Evolutionary conservation across 2,797 vertebrate species (phyloP).

Genomic region (Vipera ursinii): DNA sequence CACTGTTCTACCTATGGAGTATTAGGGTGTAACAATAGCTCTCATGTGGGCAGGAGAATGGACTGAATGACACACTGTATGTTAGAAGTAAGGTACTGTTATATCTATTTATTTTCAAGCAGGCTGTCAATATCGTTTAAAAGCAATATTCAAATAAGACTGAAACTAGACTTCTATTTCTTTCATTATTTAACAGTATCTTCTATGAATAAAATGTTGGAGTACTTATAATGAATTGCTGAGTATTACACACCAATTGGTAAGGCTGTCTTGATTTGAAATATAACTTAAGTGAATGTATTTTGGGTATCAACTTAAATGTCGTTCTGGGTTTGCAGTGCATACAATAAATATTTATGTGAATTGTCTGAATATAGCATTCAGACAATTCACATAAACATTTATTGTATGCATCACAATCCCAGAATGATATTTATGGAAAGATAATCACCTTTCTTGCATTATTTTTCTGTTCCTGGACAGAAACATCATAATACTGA

Average conservation of each 20-base stretch:
- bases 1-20: not conserved
- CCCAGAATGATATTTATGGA: not conserved
- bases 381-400: not conserved
- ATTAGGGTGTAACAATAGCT: not conserved
- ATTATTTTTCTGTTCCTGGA: not conserved
- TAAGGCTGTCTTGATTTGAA: not conserved
- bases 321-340: no score
- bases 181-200: not conserved
- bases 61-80: not conserved
- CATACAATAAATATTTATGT: no score
- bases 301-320: not conserved
- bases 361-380: not conserved
- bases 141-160: not conserved
- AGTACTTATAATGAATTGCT: not conserved
- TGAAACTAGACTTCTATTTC: not conserved
- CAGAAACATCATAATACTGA: not conserved
- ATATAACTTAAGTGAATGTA: not conserved
- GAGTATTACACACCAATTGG: not conserved
- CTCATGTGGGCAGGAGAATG: not conserved
- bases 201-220: not conserved
- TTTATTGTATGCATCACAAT: not conserved
- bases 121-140: not conserved
- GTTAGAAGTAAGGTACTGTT: not conserved
- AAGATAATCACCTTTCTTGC: not conserved
- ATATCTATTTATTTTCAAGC: not conserved